Evolutionary conservation across 2,797 vertebrate species (phyloP).

Genomic region (Eospalax fontanierii): DNA sequence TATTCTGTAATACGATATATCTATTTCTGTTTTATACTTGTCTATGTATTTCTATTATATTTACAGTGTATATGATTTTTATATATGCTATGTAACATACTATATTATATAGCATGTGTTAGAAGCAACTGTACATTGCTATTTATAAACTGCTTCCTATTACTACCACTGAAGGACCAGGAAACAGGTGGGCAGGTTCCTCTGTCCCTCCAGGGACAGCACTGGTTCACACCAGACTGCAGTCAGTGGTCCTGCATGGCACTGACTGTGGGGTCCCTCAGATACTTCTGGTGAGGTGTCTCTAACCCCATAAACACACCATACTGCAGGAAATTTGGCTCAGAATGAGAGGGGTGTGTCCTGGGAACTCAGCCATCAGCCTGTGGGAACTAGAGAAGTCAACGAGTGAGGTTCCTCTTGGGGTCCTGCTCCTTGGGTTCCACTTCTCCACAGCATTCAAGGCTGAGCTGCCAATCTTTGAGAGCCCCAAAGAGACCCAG

Average conservation of each 20-base stretch:
- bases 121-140: background rate
- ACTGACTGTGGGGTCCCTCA: background rate
- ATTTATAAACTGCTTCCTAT: background rate
- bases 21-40: background rate
- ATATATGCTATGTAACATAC: background rate
- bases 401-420: too few species aligned
- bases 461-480: background rate
- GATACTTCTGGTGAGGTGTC: background rate
- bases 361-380: background rate
- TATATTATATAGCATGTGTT: background rate
- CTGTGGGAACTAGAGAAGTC: background rate
- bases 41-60: background rate
- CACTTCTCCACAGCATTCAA: background rate
- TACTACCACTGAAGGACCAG: background rate
- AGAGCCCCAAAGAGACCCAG: background rate
- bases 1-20: background rate
- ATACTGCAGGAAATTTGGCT: background rate
- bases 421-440: background rate
- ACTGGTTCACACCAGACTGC: background rate
- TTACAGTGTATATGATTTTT: background rate
- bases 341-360: background rate
- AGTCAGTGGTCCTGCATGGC: background rate
- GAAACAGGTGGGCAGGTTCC: background rate
- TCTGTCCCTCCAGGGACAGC: background rate
- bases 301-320: too few species aligned